Base-by-base conservation (phyloP, 2,888 invertebrate species). In the Perithous albicinctus region DNA sequence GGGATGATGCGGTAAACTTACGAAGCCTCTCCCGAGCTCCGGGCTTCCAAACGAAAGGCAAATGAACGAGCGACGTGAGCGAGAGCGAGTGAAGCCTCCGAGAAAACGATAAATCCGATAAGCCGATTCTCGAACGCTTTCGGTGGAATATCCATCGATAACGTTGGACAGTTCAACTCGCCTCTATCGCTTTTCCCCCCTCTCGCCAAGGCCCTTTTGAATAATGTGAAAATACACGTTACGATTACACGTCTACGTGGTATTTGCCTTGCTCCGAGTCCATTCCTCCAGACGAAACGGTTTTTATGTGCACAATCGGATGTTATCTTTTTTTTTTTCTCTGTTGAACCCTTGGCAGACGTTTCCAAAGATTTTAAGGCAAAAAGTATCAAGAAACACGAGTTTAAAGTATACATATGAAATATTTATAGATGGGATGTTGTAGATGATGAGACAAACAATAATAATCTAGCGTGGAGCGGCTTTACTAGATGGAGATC, bases 401-500 rank as follows among this genome's bases (percentile, higher is more conserved):
- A 67, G 29, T 1, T 56, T n/a, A 12, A 20, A 46, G 23, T 18
- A 41, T 35, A 18, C 2, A 7, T 12, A n/a, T 29, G 2, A 8
- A 12, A 69, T 41, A 32, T 61, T 29, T 38, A 20, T 64, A 26
- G 41, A 46, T 23, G 23, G 12, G 20, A n/a, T 38, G 26, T 15
- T 35, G n/a, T 29, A 10, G 59, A 23, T 61, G 15, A 63, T 61
- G 15, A 63, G 29, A 67, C 35, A 48, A 75, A 41, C 51, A 77
- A 67, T 80, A 61, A 56, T 5, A 54, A 63, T 77, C 54, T 46
- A 73, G 77, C 69, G 56, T 38, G 48, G 26, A 69, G 73, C 78
- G 78, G 59, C 59, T n/a, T 72, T 78, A 48, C 48, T 51, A 54
- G n/a, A 32, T 43, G 80, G 78, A 76, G 84, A 88, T 87, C 86